Conservation (phyloP, 1,140 invertebrate genomes). For the Dreissena polymorpha region DNA sequence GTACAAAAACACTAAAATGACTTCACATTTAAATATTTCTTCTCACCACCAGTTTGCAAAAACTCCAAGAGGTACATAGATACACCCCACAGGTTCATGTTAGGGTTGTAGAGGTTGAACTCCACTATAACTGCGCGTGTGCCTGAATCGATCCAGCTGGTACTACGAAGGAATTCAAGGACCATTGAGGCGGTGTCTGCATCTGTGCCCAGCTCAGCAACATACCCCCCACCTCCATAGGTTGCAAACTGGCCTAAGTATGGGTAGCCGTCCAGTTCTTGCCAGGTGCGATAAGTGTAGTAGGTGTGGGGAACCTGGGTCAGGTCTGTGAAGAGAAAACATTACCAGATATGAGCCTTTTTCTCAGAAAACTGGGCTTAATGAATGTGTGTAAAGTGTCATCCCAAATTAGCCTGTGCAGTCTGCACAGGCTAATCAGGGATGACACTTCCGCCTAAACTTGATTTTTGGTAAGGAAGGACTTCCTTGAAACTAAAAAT, state of each 20-base stretch:
- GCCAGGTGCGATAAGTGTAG: constrained; percentile 56
- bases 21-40: no score
- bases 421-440: no score
- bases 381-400: no score
- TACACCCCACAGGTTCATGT: constrained; percentile 77
- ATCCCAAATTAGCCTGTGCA: no score
- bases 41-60: constrained; percentile 79
- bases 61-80: constrained; percentile 79
- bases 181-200: constrained; percentile 53
- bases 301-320: constrained; percentile 25
- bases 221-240: constrained; percentile 68
- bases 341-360: not conserved
- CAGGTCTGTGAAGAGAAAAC: constrained; percentile 8
- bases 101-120: constrained; percentile 81
- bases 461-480: no score
- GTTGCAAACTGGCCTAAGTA: constrained; percentile 59
- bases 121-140: constrained; percentile 82
- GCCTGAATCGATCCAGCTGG: constrained; percentile 80
- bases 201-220: constrained; percentile 62
- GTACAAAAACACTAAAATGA: no score
- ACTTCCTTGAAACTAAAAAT: no score
- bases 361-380: no score
- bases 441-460: no score
- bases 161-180: constrained; percentile 73
- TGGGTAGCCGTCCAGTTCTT: constrained; percentile 59